Evolutionary conservation across 2,797 vertebrate genomes (phyloP), one percentile per base, ranked within the genome.

Genomic region (Pipistrellus pipistrellus): DNA sequence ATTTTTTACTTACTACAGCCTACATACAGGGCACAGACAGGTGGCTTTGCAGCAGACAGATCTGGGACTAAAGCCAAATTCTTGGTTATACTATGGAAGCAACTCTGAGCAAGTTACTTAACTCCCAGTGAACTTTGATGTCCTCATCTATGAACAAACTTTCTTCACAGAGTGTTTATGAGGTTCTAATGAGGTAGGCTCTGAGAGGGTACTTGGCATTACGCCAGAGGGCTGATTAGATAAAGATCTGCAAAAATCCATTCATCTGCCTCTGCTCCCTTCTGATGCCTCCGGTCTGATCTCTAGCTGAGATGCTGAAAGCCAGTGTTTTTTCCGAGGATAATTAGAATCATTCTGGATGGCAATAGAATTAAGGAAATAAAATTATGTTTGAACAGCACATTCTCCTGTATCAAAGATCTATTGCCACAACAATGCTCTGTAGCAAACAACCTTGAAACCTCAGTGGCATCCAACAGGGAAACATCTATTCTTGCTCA

Each of bases 301-400:
- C 53, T 55, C 35, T 64, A 46, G 62, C 51, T 88, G 64, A 91
- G 89, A 78, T 21, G 1, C 72, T 66, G 23, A 88, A 84, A 88
- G 62, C 23, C 32, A 85, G 6, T 83, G 6, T 91, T 83, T 30
- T 62, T 77, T 20, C n/a, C 62, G 4, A 71, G 68, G 32, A 53
- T 84, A 80, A 80, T 92, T 66, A 78, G 78, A 78, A 84, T 72
- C 64, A 92, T 55, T 35, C 69, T 66, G 84, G 23, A 84, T 20
- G n/a, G 46, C 68, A 87, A 95, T 27, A 32, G 48, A 89, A 66
- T 88, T 80, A 92, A 80, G 48, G 68, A 84, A 84, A 78, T 83
- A 71, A 77, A 93, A 66, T 90, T 78, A 80, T 72, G 44, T 35
- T 81, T 80, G 38, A 85, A 66, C 18, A 73, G 80, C 35, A 90